Evolutionary conservation across 2,113 vertebrate genomes (phyloP), one percentile per base, ranked within the genome.

Genomic region (Sander vitreus): DNA sequence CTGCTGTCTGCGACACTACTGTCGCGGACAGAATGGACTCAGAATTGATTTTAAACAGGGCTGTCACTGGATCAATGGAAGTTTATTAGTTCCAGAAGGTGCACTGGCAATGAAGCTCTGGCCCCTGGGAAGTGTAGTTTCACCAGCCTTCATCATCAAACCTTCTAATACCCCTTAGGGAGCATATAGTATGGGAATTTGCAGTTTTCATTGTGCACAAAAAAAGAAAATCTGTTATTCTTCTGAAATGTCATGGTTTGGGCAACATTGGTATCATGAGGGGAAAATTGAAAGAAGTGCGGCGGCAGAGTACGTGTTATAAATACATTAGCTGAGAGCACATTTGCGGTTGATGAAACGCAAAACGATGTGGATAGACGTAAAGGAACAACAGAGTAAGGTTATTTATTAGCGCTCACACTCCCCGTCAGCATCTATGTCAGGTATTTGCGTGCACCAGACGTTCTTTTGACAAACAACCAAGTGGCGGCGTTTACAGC

Each of bases 31-130:
- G n/a, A n/a, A 70, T 87, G 66, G 91, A 85, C 80, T 67, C 62
- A 5, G 80, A 76, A 94, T 94, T 95, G 92, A 94, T 94, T 95
- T 93, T 91, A 93, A 94, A 94, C 91, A 92, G 89, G 47, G 71
- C 83, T 94, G 93, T 92, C 94, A 94, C 81, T 69, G 84, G 89
- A 94, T 95, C 94, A 94, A 94, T 95, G 86, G 57, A 75, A 85
- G 80, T 93, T 93, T 94, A 94, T 94, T 93, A 93, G 85, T 91
- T 93, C 92, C 91, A 88, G 91, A 91, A 92, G 90, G 92, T 92
- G 82, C 67, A 36, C 74, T 70, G 66, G 89, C 93, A 91, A 92
- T 93, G 90, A 93, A 90, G 85, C 74, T 65, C 60, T 59, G 71
- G 88, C 94, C 85, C 90, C 71, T 80, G 93, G 92, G 89, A 93